Conservation (phyloP, 2,888 invertebrate genomes). For the Nemurella pictetii region DNA sequence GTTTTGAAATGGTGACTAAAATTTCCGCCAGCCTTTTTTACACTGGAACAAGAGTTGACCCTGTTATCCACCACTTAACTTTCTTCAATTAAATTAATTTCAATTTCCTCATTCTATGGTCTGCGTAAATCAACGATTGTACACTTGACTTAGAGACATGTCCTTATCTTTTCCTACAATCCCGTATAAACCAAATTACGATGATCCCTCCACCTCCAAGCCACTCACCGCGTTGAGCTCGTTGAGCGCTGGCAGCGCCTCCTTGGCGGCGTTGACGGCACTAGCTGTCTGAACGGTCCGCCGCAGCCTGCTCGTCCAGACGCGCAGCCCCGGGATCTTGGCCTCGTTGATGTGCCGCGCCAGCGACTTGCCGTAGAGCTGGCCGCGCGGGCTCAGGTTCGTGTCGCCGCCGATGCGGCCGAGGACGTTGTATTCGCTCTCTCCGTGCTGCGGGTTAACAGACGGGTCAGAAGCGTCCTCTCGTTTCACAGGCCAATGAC, state of each 20-base stretch:
- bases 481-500: neutral
- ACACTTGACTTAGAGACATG: no score
- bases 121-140: no score
- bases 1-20: no score
- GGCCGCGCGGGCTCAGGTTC: slow-evolving; percentile 78
- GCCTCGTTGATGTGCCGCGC: slow-evolving; percentile 70
- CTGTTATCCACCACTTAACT: no score
- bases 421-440: slow-evolving; percentile 87
- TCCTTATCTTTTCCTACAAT: no score
- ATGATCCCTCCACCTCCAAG: no score
- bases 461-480: slow-evolving; percentile 31
- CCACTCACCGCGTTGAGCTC: slow-evolving; percentile 87
- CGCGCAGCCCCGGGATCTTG: slow-evolving; percentile 71
- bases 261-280: slow-evolving; percentile 75
- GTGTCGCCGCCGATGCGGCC: slow-evolving; percentile 93
- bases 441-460: slow-evolving; percentile 73
- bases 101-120: no score
- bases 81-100: no score
- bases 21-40: no score
- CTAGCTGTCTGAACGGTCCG: slow-evolving; percentile 89
- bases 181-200: no score
- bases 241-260: slow-evolving; percentile 84
- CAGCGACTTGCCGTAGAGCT: slow-evolving; percentile 74
- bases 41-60: no score
- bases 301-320: slow-evolving; percentile 88